Base-by-base conservation (phyloP, 2,888 invertebrate genomes). In the Chironomus riparius region DNA sequence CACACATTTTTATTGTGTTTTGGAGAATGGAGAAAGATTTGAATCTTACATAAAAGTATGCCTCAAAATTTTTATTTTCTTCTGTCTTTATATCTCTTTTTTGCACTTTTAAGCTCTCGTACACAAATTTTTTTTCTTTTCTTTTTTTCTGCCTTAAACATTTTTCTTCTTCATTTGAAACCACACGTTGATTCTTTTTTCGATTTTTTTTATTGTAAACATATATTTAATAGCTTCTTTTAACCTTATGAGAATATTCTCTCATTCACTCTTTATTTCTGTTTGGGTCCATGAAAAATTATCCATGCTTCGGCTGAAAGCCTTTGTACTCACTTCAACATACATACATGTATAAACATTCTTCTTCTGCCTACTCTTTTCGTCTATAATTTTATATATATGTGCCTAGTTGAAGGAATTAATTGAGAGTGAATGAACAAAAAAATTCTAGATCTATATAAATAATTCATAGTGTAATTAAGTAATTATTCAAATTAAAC, bases 401-500 rank as follows among this genome's bases (percentile, higher is more conserved):
- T 50, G 15, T 50, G n/a, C 56, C 56, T 18, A 56, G 18, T 18
- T 56, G 56, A 56, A 18, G 56, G 18, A 56, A 56, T 56, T 18
- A 56, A 18, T 18, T 15, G 56, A 56, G 56, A 50, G 50, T n/a
- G 50, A 50, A 15, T n/a, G 48, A 50, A n/a, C n/a, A n/a, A 15
- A 50, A 50, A 50, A 50, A 65, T 65, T 38, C 38, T 38, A 24
- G 65, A 13, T 65, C 18, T 24, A 65, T 74, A 68, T 74, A 62
- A 74, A 74, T 74, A 15, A 74, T 74, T 74, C 74, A 74, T 21
- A 24, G 74, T 21, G 48, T 68, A 74, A 74, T 74, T 74, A 74
- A 74, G 68, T 62, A 74, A 74, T 74, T 74, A 74, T 74, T 74
- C 74, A 74, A 74, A 74, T 74, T 47, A 62, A 74, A 74, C 62